Conservation (phyloP, 1,140 invertebrate species). For the Zophobas morio region DNA sequence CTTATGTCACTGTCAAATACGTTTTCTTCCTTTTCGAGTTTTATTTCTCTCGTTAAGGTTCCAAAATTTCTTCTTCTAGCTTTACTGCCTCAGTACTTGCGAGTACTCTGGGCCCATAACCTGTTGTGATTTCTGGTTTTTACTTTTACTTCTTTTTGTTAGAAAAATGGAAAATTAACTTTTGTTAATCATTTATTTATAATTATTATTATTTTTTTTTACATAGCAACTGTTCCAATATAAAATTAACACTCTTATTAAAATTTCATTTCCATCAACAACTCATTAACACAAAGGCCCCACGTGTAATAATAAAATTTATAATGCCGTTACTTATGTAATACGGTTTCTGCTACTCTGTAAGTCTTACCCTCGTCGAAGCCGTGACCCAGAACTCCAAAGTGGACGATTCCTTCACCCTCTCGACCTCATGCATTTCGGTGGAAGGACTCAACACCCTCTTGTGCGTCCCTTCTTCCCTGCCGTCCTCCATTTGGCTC, state of each 20-base stretch:
- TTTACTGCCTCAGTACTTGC: too few species aligned
- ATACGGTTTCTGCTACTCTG: background rate
- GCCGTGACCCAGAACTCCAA: constrained; percentile 89
- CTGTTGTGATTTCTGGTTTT: too few species aligned
- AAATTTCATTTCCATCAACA: background rate
- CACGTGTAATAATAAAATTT: background rate
- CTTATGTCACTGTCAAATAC: too few species aligned
- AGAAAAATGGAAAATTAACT: too few species aligned
- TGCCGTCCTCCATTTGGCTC: constrained; percentile 81
- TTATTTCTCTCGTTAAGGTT: too few species aligned
- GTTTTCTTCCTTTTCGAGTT: too few species aligned
- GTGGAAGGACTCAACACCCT: constrained; percentile 76
- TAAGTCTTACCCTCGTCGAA: constrained; percentile 72
- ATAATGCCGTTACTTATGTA: background rate
- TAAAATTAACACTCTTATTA: background rate
- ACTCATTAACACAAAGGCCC: background rate
- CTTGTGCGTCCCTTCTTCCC: constrained; percentile 81
- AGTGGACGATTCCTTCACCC: constrained; percentile 79
- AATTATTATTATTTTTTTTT: too few species aligned
- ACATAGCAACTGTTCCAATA: too few species aligned
- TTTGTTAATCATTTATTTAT: too few species aligned
- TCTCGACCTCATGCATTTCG: constrained; percentile 79
- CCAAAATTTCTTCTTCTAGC: too few species aligned
- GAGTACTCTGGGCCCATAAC: too few species aligned
- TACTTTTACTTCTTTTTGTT: too few species aligned